phyloP scores from a whole-genome alignment of 2,113 vertebrate species.

The Sinocyclocheilus maitianheensis region DNA sequence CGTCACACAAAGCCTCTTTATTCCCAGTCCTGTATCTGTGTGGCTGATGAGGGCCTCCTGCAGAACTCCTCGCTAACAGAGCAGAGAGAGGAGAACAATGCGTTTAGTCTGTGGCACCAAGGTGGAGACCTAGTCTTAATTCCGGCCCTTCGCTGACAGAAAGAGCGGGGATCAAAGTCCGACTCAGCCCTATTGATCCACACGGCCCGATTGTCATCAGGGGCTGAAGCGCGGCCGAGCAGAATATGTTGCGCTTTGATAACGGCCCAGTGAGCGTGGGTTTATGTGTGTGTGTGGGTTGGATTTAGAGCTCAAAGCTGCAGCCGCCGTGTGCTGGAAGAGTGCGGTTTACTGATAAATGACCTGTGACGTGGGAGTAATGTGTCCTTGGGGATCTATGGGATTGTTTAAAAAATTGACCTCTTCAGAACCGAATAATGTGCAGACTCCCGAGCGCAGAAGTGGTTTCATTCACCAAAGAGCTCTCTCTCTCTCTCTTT shows the following conservation, averaged over 20 bases:
- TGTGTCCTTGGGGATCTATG: conserved; percentile 53
- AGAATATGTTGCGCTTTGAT: conserved; percentile 54
- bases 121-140: conserved; percentile 63
- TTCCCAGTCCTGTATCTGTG: conserved; percentile 74
- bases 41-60: conserved; percentile 55
- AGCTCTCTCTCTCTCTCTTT: not conserved
- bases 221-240: conserved; percentile 63
- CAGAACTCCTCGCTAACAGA: conserved; percentile 51
- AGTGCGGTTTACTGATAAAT: conserved; percentile 57
- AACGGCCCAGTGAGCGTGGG: conserved; percentile 34
- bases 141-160: conserved; percentile 54
- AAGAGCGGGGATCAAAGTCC: conserved; percentile 71
- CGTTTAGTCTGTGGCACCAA: conserved; percentile 61
- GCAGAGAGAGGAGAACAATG: conserved; percentile 61
- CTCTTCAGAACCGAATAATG: conserved; percentile 55
- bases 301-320: conserved; percentile 43
- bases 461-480: conserved; percentile 63
- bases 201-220: conserved; percentile 70
- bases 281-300: conserved; percentile 34
- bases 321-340: conserved; percentile 14
- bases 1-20: conserved; percentile 88
- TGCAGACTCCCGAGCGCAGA: conserved; percentile 47
- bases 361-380: conserved; percentile 59
- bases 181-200: conserved; percentile 70
- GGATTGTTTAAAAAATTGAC: conserved; percentile 57